These are phyloP conservation scores for Cantharis flavilabris DNA, from an alignment of 2,888 invertebrate species.

Conservation along the genomic window DNA sequence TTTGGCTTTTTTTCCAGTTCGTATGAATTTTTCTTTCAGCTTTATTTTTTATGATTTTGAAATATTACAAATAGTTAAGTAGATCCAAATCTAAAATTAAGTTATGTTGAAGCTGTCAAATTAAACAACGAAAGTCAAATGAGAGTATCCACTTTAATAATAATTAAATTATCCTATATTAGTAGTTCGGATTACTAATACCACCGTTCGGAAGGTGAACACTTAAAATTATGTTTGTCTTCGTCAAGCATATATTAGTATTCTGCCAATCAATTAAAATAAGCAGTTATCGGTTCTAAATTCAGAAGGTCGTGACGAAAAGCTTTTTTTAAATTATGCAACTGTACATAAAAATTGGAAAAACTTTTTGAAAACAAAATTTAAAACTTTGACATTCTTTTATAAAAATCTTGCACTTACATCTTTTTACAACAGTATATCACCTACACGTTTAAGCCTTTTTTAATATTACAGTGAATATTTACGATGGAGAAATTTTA, in stretches of 20 bases:
- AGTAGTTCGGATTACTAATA: too few relatives aligned
- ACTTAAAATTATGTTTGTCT: too few relatives aligned
- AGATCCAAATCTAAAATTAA: not conserved
- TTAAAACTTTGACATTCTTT: not conserved
- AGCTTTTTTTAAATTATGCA: not conserved
- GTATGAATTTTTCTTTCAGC: too few relatives aligned
- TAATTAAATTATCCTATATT: too few relatives aligned
- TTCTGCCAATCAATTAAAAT: not conserved
- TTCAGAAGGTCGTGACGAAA: not conserved
- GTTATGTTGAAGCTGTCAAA: not conserved
- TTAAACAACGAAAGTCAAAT: not conserved
- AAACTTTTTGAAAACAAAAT: not conserved
- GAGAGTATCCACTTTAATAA: not conserved
- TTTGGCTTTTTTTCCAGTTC: too few relatives aligned
- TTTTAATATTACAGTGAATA: not conserved
- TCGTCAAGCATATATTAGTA: too few relatives aligned
- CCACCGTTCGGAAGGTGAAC: too few relatives aligned
- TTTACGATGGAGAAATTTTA: constrained; percentile 67
- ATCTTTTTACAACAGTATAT: not conserved
- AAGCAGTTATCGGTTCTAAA: not conserved
- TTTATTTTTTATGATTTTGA: too few relatives aligned
- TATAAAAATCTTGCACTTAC: not conserved
- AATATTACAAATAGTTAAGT: too few relatives aligned
- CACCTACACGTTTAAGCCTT: not conserved
- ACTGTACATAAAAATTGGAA: not conserved